Base-by-base conservation (phyloP, 2,797 vertebrate genomes). In the Pangasius mekongensis region DNA sequence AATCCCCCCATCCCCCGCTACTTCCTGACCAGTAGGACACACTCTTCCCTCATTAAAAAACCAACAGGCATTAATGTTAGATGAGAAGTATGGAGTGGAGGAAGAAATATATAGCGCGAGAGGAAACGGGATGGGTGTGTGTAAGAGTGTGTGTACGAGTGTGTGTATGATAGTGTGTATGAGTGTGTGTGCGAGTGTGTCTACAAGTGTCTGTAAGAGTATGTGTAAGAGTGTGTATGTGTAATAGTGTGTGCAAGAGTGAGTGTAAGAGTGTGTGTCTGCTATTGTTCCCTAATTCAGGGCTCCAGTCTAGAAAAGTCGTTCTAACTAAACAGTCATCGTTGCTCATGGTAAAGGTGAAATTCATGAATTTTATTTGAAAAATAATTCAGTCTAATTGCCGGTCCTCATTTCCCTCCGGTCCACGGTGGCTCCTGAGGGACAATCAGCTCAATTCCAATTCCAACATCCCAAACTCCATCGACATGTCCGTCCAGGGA, bases 31-130 rank as follows among this genome's bases (percentile, higher is more conserved):
- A 94, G 90, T 95, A 95, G 94, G 95, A 95, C 94, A 93, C 93
- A 89, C 93, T 93, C 91, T 94, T 93, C 95, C 93, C 92, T 94
- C 92, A 95, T 97, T 97, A 95, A 96, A 97, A 95, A 95, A 96
- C 92, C 95, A 96, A 92, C 92, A 93, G 87, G 91, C 92, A 95
- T 96, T 96, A 96, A 97, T 97, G 96, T 96, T 96, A 94, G 94
- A 96, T 97, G 95, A 96, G 93, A 94, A 93, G 88, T 88, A 94
- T 93, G 94, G 90, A 93, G 94, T 93, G 91, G 91, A 92, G 93
- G 93, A 66, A 92, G 93, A 94, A 92, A 90, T 85, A 92, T 91
- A 91, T 39, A 83, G 64, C 69, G 80, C 64, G 58, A 33, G 71
- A 86, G 81, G 81, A 80, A 88, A 64, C 82, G 49, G 39, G 82